phyloP scores from a whole-genome alignment of 2,797 vertebrate species.

The Cirrhinus mrigala region DNA sequence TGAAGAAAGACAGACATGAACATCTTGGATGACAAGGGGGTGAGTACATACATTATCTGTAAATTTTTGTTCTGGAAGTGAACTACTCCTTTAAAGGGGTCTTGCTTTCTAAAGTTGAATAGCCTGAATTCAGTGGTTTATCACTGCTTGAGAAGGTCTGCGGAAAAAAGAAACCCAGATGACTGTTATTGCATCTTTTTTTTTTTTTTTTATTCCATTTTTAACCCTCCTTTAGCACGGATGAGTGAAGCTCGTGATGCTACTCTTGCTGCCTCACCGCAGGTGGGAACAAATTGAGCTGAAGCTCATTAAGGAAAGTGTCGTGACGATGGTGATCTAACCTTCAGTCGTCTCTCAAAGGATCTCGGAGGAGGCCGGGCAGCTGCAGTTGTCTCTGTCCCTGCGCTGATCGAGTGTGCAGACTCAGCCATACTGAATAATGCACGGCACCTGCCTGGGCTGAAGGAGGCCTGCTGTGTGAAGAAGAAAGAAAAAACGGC shows the following conservation, averaged over 20 bases:
- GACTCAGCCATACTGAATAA: constrained; percentile 72
- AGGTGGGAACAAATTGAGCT: constrained; percentile 39
- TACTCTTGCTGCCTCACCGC: background rate
- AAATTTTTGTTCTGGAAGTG: too few species aligned
- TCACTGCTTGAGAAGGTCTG: background rate
- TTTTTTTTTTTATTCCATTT: constrained; percentile 7
- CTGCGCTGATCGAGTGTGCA: constrained; percentile 59
- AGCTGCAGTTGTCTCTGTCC: constrained; percentile 51
- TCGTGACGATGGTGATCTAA: constrained; percentile 7
- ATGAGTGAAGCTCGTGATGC: constrained; percentile 1
- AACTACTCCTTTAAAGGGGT: too few species aligned
- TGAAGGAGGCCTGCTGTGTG: constrained; percentile 63
- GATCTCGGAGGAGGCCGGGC: constrained; percentile 59
- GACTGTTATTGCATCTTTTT: background rate
- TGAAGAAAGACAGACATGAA: too few species aligned
- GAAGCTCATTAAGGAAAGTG: constrained; percentile 48
- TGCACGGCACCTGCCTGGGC: constrained; percentile 61
- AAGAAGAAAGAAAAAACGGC: constrained; percentile 67
- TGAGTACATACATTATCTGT: too few species aligned
- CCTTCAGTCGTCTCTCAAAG: constrained; percentile 40
- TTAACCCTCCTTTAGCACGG: constrained; percentile 33
- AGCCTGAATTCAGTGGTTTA: constrained; percentile 2
- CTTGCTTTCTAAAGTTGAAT: background rate
- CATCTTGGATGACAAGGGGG: too few species aligned
- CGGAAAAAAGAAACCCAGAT: background rate